Evolutionary conservation across 2,888 invertebrate species (phyloP).

Genomic region (Idaea aversata): DNA sequence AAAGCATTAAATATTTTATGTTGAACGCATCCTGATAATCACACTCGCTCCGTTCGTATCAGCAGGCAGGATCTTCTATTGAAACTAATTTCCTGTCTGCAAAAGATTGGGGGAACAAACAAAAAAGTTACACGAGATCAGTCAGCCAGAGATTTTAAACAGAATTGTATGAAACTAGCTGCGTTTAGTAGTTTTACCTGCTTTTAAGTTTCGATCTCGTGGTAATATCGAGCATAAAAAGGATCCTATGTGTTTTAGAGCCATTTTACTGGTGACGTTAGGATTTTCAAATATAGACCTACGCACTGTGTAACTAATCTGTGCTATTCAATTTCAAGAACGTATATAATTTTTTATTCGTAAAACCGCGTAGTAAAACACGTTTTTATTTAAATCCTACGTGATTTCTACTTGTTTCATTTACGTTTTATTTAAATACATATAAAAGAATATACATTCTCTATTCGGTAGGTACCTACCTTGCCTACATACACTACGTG

Average conservation of each 20-base stretch:
- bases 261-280: background rate
- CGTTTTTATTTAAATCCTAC: background rate
- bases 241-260: too few species aligned
- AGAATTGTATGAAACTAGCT: background rate
- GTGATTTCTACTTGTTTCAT: background rate
- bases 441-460: background rate
- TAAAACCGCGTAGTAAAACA: background rate
- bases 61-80: background rate
- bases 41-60: background rate
- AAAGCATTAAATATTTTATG: too few species aligned
- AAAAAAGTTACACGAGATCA: background rate
- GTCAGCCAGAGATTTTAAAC: background rate
- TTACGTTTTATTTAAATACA: background rate
- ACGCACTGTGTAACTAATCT: background rate
- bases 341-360: background rate
- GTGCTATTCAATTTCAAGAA: background rate
- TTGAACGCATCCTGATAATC: background rate
- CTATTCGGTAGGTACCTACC: background rate
- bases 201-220: background rate
- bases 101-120: background rate
- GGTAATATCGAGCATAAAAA: too few species aligned
- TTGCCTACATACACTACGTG: background rate
- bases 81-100: conserved; percentile 1
- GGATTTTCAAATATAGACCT: background rate
- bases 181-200: background rate